Conservation (phyloP, 2,113 vertebrate species). For the Hyaena hyaena region DNA sequence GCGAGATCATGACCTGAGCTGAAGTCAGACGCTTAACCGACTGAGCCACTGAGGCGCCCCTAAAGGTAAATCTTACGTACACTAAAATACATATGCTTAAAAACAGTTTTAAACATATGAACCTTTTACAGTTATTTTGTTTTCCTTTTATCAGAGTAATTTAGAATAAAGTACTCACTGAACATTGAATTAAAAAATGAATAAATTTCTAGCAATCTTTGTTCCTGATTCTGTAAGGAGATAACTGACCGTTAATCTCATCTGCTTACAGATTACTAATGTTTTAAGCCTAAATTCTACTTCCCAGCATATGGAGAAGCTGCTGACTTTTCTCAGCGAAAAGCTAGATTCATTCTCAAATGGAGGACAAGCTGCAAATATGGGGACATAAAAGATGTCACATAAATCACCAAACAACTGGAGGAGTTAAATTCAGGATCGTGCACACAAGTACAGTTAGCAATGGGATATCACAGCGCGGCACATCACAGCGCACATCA, state of each 20-base stretch:
- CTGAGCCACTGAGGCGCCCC: too few relatives aligned
- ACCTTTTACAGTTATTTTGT: background rate
- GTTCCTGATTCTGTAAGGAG: background rate
- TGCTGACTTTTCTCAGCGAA: background rate
- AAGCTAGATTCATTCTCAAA: constrained; percentile 12
- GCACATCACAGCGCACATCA: constrained; percentile 1
- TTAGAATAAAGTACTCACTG: background rate
- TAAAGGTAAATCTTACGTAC: background rate
- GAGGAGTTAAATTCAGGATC: constrained; percentile 11
- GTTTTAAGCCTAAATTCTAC: background rate
- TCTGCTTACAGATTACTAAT: background rate
- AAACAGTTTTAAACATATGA: background rate
- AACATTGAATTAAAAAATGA: constrained; percentile 22
- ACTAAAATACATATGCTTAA: constrained; percentile 9
- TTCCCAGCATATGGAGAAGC: background rate
- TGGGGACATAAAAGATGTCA: background rate
- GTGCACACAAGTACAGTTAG: background rate
- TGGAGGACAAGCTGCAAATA: background rate
- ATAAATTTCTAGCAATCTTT: background rate
- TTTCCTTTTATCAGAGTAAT: constrained; percentile 8
- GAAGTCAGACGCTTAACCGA: too few relatives aligned
- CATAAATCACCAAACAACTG: constrained; percentile 37
- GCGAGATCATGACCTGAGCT: too few relatives aligned
- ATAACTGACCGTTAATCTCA: background rate
- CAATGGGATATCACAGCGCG: background rate